Conservation (phyloP, 2,113 vertebrate genomes). For the Pogona vitticeps region DNA sequence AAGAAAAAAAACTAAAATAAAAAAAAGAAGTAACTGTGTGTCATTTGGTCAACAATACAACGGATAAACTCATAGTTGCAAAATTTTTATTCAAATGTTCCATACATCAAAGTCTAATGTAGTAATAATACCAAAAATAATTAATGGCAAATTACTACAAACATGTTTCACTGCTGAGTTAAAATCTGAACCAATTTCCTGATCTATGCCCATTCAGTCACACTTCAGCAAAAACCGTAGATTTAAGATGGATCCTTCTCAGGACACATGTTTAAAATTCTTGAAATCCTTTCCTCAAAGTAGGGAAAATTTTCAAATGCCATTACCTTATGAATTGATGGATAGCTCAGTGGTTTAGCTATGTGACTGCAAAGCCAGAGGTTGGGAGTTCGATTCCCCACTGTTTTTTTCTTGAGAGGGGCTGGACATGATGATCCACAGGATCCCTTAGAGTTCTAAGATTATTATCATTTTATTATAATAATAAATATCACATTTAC, state of each 20-base stretch:
- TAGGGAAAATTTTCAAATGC: not conserved
- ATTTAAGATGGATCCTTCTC: not conserved
- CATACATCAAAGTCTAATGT: not conserved
- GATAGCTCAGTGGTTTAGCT: too few relatives aligned
- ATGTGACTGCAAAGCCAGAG: too few relatives aligned
- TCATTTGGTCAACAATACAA: not conserved
- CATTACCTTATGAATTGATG: too few relatives aligned
- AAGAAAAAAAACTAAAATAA: not conserved
- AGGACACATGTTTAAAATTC: not conserved
- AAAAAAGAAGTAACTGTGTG: not conserved
- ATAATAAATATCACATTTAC: not conserved
- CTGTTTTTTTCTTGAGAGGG: too few relatives aligned
- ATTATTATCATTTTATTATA: too few relatives aligned
- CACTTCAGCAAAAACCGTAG: slow-evolving; percentile 4
- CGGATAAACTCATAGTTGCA: not conserved
- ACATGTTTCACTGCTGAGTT: not conserved
- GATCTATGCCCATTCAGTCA: not conserved
- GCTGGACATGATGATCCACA: too few relatives aligned
- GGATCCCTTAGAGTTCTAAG: too few relatives aligned
- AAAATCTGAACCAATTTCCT: not conserved
- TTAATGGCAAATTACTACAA: not conserved
- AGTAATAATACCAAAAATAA: not conserved
- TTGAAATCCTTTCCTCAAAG: not conserved
- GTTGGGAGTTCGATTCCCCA: too few relatives aligned
- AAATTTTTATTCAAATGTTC: not conserved